Conservation (phyloP, 2,797 vertebrate species). For the Gouania willdenowi region DNA sequence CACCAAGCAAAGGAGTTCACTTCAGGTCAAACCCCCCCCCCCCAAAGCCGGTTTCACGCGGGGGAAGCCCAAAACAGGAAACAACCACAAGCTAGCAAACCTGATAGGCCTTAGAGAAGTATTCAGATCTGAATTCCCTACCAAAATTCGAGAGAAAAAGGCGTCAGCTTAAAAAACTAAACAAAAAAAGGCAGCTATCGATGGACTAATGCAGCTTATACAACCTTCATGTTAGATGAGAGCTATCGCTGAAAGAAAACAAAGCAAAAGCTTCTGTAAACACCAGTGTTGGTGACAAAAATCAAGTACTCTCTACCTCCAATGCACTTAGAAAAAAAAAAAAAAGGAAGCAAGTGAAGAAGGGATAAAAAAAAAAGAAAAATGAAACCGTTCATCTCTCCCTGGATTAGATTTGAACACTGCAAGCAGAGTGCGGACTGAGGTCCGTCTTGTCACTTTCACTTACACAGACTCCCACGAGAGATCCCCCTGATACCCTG, state of each 20-base stretch:
- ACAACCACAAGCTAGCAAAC: constrained; percentile 7
- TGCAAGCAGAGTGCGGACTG: constrained; percentile 26
- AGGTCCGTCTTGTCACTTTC: constrained; percentile 31
- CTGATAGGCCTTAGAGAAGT: constrained; percentile 6
- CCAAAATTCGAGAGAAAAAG: constrained; percentile 2
- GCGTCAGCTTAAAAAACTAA: constrained; percentile 22
- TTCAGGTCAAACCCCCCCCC: constrained; percentile 3
- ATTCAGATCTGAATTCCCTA: constrained; percentile 4
- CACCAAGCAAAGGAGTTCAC: not conserved
- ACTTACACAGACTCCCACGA: constrained; percentile 12
- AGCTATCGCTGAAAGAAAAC: constrained; percentile 37
- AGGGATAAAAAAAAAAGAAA: constrained; percentile 38
- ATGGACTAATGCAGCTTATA: constrained; percentile 32
- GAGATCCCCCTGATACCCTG: constrained; percentile 21
- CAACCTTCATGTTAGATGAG: constrained; percentile 30
- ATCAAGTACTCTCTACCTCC: constrained; percentile 51
- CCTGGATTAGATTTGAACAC: constrained; percentile 27
- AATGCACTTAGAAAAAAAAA: constrained; percentile 19
- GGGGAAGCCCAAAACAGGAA: not conserved
- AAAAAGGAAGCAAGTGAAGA: constrained; percentile 41
- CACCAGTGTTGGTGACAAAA: constrained; percentile 56
- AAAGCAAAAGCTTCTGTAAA: constrained; percentile 65
- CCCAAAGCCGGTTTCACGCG: constrained; percentile 1
- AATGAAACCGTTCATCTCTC: constrained; percentile 7
- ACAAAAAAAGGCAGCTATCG: constrained; percentile 43